These are phyloP conservation scores for Platyrinchus mystaceus DNA, from an alignment of 2,797 vertebrate genomes.

Conservation along the genomic window DNA sequence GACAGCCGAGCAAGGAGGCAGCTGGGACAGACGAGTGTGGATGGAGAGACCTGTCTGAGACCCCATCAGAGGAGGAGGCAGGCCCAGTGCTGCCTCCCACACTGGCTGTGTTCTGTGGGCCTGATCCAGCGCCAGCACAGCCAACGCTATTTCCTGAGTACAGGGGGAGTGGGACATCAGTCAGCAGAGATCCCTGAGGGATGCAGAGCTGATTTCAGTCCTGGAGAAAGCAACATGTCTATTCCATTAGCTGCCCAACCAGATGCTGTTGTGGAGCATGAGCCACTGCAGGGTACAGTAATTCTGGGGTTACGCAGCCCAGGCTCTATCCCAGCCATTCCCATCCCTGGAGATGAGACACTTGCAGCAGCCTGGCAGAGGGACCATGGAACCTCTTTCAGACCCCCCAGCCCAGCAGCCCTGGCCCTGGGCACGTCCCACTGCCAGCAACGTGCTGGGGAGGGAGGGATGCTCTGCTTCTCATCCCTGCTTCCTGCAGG, in stretches of 20 bases:
- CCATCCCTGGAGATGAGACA: accelerated
- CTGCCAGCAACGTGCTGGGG: background rate
- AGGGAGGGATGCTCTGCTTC: slow-evolving; percentile 45
- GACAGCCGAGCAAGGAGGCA: background rate
- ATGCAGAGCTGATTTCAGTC: background rate
- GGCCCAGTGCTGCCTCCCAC: background rate
- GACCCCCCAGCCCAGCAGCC: background rate
- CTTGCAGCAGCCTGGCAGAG: background rate
- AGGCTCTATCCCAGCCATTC: background rate
- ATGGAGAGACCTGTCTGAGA: background rate
- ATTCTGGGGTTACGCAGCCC: background rate
- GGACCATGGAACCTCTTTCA: background rate
- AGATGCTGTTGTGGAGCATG: accelerated
- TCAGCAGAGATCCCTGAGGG: background rate
- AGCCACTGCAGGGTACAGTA: accelerated
- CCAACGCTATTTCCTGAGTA: accelerated
- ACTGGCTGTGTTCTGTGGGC: background rate
- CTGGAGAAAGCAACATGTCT: background rate
- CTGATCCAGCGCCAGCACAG: background rate
- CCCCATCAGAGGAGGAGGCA: background rate
- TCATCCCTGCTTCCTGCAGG: slow-evolving; percentile 45
- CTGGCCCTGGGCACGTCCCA: background rate
- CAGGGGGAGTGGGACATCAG: background rate
- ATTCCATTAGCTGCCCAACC: background rate
- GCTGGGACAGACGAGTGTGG: background rate